phyloP scores from a whole-genome alignment of 2,113 vertebrate genomes.

The Callorhinus ursinus region DNA sequence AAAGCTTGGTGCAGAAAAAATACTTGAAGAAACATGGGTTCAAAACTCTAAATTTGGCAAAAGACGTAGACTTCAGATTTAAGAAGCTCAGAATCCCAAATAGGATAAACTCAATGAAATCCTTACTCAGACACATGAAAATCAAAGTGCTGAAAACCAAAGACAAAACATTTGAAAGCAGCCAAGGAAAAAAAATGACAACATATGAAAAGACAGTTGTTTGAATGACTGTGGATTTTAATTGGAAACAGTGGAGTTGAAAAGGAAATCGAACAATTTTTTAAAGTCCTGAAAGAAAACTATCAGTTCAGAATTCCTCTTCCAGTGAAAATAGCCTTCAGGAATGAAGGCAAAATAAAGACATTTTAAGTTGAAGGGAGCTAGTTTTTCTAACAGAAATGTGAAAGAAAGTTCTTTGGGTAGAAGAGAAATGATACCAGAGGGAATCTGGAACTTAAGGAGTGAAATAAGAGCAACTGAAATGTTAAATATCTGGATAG shows the following conservation, averaged over 20 bases:
- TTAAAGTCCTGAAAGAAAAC: background rate
- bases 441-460: background rate
- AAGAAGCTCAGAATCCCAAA: background rate
- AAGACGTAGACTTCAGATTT: background rate
- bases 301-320: background rate
- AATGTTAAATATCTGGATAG: background rate
- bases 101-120: background rate
- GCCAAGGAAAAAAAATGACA: background rate
- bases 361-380: background rate
- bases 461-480: conserved; percentile 1
- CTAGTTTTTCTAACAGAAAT: conserved; percentile 23
- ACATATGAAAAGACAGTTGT: background rate
- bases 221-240: background rate
- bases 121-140: background rate
- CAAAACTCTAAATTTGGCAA: background rate
- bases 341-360: background rate
- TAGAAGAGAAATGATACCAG: background rate
- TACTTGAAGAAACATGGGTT: background rate
- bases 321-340: conserved; percentile 6
- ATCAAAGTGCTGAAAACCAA: background rate
- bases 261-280: background rate
- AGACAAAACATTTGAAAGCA: background rate
- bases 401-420: conserved; percentile 17
- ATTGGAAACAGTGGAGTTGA: background rate
- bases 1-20: background rate